Evolutionary conservation across 2,797 vertebrate species (phyloP).

Genomic region (Tapera naevia): DNA sequence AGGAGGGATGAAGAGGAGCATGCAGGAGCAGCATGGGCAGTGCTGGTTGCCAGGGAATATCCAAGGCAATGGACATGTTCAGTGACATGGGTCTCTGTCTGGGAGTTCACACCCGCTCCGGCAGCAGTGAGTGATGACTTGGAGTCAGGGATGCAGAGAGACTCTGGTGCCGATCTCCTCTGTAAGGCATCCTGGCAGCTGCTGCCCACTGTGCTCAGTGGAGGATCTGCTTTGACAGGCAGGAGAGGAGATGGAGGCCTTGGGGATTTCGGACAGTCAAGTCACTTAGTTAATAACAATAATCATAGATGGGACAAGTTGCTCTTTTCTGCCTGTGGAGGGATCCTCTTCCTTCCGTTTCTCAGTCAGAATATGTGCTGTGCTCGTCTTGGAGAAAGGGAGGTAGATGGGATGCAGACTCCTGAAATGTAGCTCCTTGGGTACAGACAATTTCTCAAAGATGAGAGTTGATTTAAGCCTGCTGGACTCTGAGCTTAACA

Average conservation of each 20-base stretch:
- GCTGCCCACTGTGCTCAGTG: slow-evolving; percentile 11
- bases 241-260: neutral
- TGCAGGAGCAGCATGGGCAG: neutral
- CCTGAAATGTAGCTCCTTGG: neutral
- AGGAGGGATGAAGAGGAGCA: neutral
- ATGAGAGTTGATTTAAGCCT: neutral
- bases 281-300: neutral
- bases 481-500: neutral
- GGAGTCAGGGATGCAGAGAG: neutral
- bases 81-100: neutral
- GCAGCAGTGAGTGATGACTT: neutral
- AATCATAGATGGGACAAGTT: neutral
- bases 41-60: neutral
- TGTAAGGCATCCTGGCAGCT: slow-evolving; percentile 17
- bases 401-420: neutral
- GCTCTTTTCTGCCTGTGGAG: neutral
- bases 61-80: neutral
- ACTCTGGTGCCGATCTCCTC: neutral
- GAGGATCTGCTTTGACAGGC: slow-evolving; percentile 39
- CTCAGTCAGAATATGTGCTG: neutral
- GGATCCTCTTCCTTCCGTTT: neutral
- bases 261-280: slow-evolving; percentile 7
- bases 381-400: neutral
- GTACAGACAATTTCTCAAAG: neutral
- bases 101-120: neutral